Percentiles rank a stretch among this genome's conserved stretches.
These are phyloP conservation scores for Octodon degus DNA, from an alignment of 2,113 vertebrate species.

Conservation along the genomic window DNA sequence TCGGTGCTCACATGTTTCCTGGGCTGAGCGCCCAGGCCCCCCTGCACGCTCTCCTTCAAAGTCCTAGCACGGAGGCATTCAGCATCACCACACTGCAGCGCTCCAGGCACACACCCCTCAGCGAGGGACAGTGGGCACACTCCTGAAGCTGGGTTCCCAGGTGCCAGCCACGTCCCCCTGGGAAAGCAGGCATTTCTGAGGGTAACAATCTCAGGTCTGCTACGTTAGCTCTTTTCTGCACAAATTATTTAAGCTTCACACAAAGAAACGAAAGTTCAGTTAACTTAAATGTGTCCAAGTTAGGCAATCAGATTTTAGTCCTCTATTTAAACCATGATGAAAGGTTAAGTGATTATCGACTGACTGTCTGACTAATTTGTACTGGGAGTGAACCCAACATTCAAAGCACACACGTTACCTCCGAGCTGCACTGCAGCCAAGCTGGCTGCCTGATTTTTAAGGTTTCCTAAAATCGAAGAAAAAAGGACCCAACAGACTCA, in stretches of 20 bases:
- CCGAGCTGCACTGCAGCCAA: background rate
- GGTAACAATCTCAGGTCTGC: background rate
- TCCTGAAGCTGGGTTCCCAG: background rate
- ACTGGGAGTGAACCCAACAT: background rate
- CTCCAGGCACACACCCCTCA: background rate
- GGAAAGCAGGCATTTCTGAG: background rate
- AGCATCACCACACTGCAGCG: background rate
- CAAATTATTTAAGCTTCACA: background rate
- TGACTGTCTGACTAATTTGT: background rate
- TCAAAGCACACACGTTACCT: background rate
- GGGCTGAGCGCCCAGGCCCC: background rate
- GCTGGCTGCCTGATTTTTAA: background rate
- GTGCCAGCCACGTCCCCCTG: background rate
- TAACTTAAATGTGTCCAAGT: background rate
- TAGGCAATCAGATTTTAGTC: constrained; percentile 47
- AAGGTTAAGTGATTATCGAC: background rate
- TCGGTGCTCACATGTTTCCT: background rate
- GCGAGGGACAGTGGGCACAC: background rate
- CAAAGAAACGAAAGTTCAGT: constrained; percentile 34
- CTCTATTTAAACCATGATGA: background rate
- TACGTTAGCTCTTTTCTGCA: background rate
- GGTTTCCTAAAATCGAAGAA: constrained; percentile 4
- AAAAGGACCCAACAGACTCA: background rate
- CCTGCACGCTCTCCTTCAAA: background rate
- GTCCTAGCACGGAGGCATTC: background rate